Base-by-base conservation (phyloP, 2,888 invertebrate genomes). In the Mantis religiosa region DNA sequence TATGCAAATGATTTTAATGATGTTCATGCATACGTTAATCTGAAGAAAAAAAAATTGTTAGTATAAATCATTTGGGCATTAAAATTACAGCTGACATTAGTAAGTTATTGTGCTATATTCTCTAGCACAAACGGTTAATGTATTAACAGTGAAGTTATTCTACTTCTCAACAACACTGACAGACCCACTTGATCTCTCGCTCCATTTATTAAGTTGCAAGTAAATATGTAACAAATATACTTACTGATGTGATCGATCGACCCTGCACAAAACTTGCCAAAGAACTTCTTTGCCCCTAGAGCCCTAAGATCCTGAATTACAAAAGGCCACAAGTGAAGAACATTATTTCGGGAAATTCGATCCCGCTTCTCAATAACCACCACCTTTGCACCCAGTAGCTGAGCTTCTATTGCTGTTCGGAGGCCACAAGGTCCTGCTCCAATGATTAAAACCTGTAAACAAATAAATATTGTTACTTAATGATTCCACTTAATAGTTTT, bases 261-360 rank as follows among this genome's bases (percentile, higher is more conserved):
- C 28, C 99, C 99, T 1, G 99, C 99, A 94, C 99, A 99, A 93
- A 99, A 99, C 94, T 99, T 99, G 27, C 99, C 99, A 93, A 98
- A 99, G 94, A 99, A 99, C 93, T 99, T 98, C 93, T 99, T 99
- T 28, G 99, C 99, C 28, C 99, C 99, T 47, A 99, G 95, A 90
- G 96, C 96, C 89, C 97, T 95, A 91, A 99, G 94, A 94, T 99
- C 99, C 91, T 98, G 97, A 90, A 99, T 99, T 84, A 99, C 98
- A 93, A 98, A 99, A 87, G 99, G 99, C 99, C 99, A 99, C 90
- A 99, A 94, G 93, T 99, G 99, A 85, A 99, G 95, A 47, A 99
- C 99, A 93, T 99, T 99, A 94, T 99, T 99, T 34, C 99, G 95
- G 1, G 98, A 97, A 93, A 99, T 97, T 9, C 98, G 96, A 93